These are phyloP conservation scores for Neodontobutis hainanensis DNA, from an alignment of 2,113 vertebrate genomes.

Conservation along the genomic window DNA sequence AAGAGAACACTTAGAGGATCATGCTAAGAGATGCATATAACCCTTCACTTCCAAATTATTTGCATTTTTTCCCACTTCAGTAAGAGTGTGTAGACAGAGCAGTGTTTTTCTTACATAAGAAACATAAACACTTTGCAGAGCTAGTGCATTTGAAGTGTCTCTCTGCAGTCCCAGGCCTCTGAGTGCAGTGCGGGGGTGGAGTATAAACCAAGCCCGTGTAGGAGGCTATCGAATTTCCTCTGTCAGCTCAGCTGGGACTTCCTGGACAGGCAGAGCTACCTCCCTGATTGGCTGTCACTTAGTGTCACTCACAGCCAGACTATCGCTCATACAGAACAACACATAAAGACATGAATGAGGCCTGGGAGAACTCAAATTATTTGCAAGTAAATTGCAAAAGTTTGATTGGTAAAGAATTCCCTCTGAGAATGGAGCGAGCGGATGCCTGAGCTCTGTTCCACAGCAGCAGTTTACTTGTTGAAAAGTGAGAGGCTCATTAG, in stretches of 20 bases:
- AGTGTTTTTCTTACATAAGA: constrained; percentile 46
- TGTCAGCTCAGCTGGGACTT: constrained; percentile 65
- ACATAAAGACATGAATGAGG: constrained; percentile 26
- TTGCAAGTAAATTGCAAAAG: constrained; percentile 62
- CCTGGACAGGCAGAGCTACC: constrained; percentile 51
- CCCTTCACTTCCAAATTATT: constrained; percentile 38
- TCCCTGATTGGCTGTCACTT: constrained; percentile 72
- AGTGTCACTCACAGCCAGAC: constrained; percentile 44
- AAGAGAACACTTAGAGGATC: constrained; percentile 39
- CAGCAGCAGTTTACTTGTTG: constrained; percentile 63
- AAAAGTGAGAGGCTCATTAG: constrained; percentile 69
- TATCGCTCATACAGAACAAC: constrained; percentile 58
- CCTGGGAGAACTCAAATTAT: constrained; percentile 48
- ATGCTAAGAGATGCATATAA: constrained; percentile 33
- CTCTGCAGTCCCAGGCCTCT: constrained; percentile 10
- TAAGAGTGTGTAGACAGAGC: constrained; percentile 30
- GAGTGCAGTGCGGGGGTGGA: constrained; percentile 33
- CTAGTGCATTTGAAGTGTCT: constrained; percentile 25
- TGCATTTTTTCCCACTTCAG: constrained; percentile 18
- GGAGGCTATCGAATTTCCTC: constrained; percentile 49
- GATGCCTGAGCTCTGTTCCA: constrained; percentile 49
- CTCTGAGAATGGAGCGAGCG: constrained; percentile 42
- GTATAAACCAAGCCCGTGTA: constrained; percentile 30
- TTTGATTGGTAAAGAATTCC: constrained; percentile 54
- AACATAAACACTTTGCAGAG: constrained; percentile 30